A percentile compares a stretch with the other conserved stretches of the same genome.
Conservation (phyloP, 1,140 invertebrate species). For the Drosophila simulans region DNA sequence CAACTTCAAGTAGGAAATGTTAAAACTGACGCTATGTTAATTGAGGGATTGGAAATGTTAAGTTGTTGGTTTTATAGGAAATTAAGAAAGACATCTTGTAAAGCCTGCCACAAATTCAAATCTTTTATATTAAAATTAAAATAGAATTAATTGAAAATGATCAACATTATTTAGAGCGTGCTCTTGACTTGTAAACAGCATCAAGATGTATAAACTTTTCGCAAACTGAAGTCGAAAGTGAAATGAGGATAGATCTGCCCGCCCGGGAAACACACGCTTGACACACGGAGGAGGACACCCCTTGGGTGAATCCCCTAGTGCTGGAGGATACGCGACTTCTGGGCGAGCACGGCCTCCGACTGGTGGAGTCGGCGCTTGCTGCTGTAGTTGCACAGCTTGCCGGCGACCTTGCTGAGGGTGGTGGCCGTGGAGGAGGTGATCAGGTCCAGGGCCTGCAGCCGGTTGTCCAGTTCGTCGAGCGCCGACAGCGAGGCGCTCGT, state of each 20-base stretch:
- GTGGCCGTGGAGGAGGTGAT: slow-evolving; percentile 73
- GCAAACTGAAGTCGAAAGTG: neutral
- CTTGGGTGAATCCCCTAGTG: slow-evolving; percentile 33
- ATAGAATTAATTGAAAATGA: too few species aligned
- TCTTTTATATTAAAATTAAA: too few species aligned
- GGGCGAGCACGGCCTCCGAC: slow-evolving; percentile 64
- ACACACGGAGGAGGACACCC: slow-evolving; percentile 5
- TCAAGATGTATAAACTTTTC: neutral
- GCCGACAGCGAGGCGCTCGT: slow-evolving; percentile 60
- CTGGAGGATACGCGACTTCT: slow-evolving; percentile 69
- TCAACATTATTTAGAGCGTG: too few species aligned
- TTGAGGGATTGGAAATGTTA: too few species aligned
- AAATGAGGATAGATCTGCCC: neutral
- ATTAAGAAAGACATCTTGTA: too few species aligned
- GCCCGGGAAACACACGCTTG: neutral
- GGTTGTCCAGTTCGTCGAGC: slow-evolving; percentile 68
- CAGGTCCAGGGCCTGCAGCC: slow-evolving; percentile 63
- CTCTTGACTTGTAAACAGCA: neutral
- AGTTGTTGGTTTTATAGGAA: too few species aligned
- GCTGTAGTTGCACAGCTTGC: slow-evolving; percentile 72
- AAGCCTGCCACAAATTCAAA: too few species aligned
- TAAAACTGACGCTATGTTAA: too few species aligned
- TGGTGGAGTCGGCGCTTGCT: slow-evolving; percentile 69
- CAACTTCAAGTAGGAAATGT: too few species aligned
- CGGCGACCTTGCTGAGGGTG: slow-evolving; percentile 67